Conservation (phyloP, 2,888 invertebrate species). For the Deilephila elpenor region DNA sequence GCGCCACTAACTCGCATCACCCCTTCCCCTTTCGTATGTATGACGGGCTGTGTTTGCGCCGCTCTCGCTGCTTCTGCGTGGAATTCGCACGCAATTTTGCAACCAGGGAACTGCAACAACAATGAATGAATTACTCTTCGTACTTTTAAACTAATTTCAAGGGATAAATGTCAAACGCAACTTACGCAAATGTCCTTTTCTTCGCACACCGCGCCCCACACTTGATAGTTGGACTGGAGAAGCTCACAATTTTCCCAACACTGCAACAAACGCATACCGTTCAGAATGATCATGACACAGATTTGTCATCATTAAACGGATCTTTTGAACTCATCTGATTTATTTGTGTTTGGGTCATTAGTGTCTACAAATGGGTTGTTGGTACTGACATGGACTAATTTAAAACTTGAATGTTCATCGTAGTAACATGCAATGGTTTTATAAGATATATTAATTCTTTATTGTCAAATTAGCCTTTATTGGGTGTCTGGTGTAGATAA, state of each 20-base stretch:
- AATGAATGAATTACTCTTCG: slow-evolving; percentile 28
- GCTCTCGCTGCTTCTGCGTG: slow-evolving; percentile 86
- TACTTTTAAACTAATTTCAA: slow-evolving; percentile 3
- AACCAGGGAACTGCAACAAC: slow-evolving; percentile 87
- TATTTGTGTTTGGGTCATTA: slow-evolving; percentile 57
- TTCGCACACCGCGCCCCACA: slow-evolving; percentile 89
- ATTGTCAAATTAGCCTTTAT: slow-evolving; percentile 63
- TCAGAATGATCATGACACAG: slow-evolving; percentile 50
- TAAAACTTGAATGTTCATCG: slow-evolving; percentile 53
- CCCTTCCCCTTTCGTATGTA: slow-evolving; percentile 88
- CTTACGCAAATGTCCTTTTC: slow-evolving; percentile 90
- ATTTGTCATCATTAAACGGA: slow-evolving; percentile 57
- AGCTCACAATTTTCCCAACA: slow-evolving; percentile 91
- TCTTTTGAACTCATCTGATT: slow-evolving; percentile 60
- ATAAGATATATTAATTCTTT: slow-evolving; percentile 51
- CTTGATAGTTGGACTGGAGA: slow-evolving; percentile 88
- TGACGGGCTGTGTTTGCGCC: slow-evolving; percentile 88
- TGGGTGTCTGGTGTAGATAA: slow-evolving; percentile 54
- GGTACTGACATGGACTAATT: slow-evolving; percentile 60
- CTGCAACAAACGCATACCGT: slow-evolving; percentile 80
- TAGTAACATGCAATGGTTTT: slow-evolving; percentile 47
- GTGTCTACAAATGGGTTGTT: slow-evolving; percentile 52
- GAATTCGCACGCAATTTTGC: slow-evolving; percentile 89
- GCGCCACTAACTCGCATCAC: slow-evolving; percentile 87
- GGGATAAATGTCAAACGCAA: slow-evolving; percentile 48